A percentile compares a stretch with the other conserved stretches of the same genome.
Evolutionary conservation across 2,797 vertebrate species (phyloP).

Genomic region (Buphagus erythrorhynchus): DNA sequence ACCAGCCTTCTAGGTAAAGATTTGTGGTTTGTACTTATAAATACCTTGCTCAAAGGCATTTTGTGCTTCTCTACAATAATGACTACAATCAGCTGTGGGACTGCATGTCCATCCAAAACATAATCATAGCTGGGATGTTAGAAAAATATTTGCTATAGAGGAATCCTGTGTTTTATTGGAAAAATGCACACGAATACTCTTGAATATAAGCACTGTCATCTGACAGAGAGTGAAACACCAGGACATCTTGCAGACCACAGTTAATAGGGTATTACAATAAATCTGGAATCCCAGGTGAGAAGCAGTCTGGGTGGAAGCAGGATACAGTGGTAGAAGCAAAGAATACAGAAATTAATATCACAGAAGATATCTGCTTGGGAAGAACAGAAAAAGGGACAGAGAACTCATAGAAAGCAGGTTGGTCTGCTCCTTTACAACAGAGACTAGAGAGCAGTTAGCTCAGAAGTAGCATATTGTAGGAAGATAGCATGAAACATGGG

Average conservation of each 20-base stretch:
- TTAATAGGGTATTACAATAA: background rate
- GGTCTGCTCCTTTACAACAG: background rate
- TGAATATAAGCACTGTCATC: background rate
- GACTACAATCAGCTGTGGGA: background rate
- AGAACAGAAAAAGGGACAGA: background rate
- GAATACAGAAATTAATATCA: background rate
- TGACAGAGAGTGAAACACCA: background rate
- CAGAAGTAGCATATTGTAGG: background rate
- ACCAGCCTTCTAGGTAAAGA: conserved; percentile 44
- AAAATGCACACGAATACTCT: background rate
- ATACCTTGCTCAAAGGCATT: background rate
- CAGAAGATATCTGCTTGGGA: background rate
- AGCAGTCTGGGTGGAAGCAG: background rate
- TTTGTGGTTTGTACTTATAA: conserved; percentile 7
- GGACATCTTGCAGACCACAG: background rate
- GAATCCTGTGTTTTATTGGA: background rate
- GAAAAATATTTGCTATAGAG: background rate
- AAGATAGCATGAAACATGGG: background rate
- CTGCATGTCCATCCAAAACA: background rate
- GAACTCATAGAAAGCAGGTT: background rate
- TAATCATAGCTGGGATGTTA: background rate
- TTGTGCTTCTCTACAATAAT: background rate
- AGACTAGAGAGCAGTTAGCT: background rate
- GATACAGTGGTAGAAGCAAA: background rate
- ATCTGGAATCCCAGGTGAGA: background rate